Conservation (phyloP, 2,797 vertebrate genomes). For the Eidolon dupreanum region DNA sequence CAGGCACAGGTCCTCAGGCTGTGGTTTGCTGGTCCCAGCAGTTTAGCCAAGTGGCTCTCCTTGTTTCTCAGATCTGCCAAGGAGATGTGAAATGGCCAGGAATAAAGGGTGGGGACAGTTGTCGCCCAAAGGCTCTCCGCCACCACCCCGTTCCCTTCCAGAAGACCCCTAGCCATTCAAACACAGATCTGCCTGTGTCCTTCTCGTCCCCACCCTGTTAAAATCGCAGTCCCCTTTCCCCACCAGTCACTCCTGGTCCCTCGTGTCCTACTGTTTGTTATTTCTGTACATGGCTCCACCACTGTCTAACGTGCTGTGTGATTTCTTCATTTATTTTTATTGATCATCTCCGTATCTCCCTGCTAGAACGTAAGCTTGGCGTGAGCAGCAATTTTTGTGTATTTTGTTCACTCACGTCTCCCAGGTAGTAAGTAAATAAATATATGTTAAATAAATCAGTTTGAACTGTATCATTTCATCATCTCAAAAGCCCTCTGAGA, state of each 20-base stretch:
- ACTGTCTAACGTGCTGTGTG: not conserved
- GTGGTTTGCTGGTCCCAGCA: too few relatives aligned
- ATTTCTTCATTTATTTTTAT: not conserved
- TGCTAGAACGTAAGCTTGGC: not conserved
- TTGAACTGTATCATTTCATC: not conserved
- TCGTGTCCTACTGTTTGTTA: not conserved
- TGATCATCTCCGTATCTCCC: not conserved
- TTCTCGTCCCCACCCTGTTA: not conserved
- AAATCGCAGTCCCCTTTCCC: not conserved
- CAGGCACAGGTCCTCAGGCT: not conserved
- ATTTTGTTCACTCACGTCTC: not conserved
- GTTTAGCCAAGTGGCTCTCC: not conserved
- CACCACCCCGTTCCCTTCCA: not conserved
- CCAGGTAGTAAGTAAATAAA: not conserved
- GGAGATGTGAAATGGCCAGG: not conserved
- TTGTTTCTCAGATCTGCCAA: not conserved
- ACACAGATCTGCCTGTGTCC: not conserved
- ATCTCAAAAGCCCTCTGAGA: not conserved
- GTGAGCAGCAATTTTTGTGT: not conserved
- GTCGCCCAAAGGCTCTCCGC: not conserved
- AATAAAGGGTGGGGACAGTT: not conserved
- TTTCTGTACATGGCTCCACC: not conserved
- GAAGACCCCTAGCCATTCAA: not conserved
- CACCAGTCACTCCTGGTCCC: not conserved
- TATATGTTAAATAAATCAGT: not conserved